Conservation (phyloP, 2,113 vertebrate species). For the Erpornis zantholeuca region DNA sequence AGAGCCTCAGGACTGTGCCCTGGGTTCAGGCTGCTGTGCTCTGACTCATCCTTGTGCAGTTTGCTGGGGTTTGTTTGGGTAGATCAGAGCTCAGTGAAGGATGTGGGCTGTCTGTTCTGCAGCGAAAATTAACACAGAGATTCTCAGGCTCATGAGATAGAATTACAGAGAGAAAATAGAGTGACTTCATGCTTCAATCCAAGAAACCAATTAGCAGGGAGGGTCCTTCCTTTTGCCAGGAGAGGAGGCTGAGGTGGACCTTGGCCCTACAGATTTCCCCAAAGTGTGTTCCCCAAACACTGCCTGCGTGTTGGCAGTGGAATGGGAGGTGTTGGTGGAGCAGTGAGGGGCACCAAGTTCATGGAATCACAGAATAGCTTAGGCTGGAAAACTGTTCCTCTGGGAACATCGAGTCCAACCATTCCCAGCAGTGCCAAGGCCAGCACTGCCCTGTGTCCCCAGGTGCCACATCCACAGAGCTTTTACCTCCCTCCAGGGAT, state of each 20-base stretch:
- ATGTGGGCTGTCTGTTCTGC: not conserved
- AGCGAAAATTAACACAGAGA: not conserved
- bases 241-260: not conserved
- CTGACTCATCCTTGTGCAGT: not conserved
- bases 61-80: not conserved
- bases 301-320: no score
- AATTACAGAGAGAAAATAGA: accelerated
- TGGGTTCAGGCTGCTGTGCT: not conserved
- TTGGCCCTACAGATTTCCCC: not conserved
- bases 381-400: not conserved
- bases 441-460: not conserved
- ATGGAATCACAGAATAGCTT: accelerated
- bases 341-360: not conserved
- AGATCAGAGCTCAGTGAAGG: not conserved
- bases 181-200: not conserved
- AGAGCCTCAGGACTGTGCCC: not conserved
- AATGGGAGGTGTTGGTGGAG: not conserved
- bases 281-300: accelerated
- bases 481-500: accelerated
- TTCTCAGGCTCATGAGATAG: not conserved
- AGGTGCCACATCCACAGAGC: not conserved
- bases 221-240: not conserved
- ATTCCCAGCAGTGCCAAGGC: not conserved
- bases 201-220: accelerated
- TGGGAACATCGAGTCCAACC: not conserved